A percentile compares a stretch with the other conserved stretches of the same genome.
phyloP scores from a whole-genome alignment of 2,888 invertebrate species.

The Holacanthella duospinosa region DNA sequence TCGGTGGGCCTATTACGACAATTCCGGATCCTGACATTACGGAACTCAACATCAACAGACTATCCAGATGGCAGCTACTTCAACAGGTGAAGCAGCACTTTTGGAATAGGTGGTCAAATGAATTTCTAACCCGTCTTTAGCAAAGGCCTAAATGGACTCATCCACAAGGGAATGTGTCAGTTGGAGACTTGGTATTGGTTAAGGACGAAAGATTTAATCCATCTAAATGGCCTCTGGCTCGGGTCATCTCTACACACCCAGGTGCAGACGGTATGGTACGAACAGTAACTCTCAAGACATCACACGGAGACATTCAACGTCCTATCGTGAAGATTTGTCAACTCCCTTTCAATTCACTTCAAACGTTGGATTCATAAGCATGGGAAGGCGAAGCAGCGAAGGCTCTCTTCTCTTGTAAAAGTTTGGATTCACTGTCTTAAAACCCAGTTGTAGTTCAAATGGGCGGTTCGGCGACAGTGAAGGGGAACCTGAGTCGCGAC shows the following conservation, averaged over 20 bases:
- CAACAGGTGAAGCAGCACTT: constrained; percentile 17
- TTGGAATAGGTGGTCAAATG: constrained; percentile 15
- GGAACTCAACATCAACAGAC: not conserved
- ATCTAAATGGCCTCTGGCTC: constrained; percentile 32
- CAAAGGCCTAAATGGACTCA: constrained; percentile 20
- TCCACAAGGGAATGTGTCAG: not conserved
- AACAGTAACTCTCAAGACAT: constrained; percentile 38
- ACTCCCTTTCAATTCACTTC: constrained; percentile 10
- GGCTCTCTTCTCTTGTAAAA: too few species aligned
- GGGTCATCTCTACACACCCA: constrained; percentile 35
- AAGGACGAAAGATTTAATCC: constrained; percentile 18
- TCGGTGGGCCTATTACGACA: constrained; percentile 32
- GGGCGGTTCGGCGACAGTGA: too few species aligned
- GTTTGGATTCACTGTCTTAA: too few species aligned
- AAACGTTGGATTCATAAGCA: too few species aligned
- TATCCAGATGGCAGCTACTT: constrained; percentile 13
- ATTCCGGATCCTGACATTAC: constrained; percentile 13
- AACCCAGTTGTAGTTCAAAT: too few species aligned
- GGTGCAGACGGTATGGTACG: constrained; percentile 37
- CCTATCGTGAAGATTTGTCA: constrained; percentile 24
- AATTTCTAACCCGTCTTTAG: constrained; percentile 17
- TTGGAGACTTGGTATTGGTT: constrained; percentile 14
- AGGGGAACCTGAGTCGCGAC: too few species aligned
- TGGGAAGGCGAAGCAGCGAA: too few species aligned
- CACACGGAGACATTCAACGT: constrained; percentile 15